These are phyloP conservation scores for Belgica antarctica DNA, from an alignment of 2,888 invertebrate genomes.

Conservation along the genomic window DNA sequence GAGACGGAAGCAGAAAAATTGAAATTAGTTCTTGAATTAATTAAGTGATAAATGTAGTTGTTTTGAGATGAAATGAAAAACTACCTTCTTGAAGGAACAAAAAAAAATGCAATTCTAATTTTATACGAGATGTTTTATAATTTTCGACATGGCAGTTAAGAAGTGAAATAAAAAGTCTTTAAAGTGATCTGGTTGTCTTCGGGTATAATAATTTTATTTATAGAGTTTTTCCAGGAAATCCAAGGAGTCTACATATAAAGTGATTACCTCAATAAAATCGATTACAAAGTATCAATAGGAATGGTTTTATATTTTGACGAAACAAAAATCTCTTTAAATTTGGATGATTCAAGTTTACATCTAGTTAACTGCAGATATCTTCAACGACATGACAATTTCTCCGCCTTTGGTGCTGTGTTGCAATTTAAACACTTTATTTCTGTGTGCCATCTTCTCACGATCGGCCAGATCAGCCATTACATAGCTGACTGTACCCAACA, in stretches of 20 bases:
- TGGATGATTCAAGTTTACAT: too few relatives aligned
- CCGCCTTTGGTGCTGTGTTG: not conserved
- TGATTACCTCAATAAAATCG: too few relatives aligned
- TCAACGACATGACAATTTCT: conserved; percentile 30
- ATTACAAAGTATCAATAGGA: too few relatives aligned
- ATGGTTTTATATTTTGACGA: too few relatives aligned
- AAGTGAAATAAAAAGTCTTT: conserved; percentile 28
- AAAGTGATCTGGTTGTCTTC: too few relatives aligned
- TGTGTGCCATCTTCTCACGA: not conserved
- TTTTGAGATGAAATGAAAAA: conserved; percentile 12
- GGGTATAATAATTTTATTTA: too few relatives aligned
- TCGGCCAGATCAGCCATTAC: not conserved
- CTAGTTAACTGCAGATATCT: too few relatives aligned
- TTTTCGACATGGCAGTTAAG: conserved; percentile 34
- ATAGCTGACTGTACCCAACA: not conserved
- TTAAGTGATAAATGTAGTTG: not conserved
- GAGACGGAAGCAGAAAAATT: not conserved
- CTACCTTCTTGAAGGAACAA: not conserved
- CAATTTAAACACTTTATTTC: conserved; percentile 16
- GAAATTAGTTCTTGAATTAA: not conserved
- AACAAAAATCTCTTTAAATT: too few relatives aligned
- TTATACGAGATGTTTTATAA: conserved; percentile 38
- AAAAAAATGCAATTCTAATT: conserved; percentile 42
- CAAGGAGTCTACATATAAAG: too few relatives aligned
- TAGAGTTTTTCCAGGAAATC: too few relatives aligned